Conservation (phyloP, 1,140 invertebrate genomes). For the Zaprionus nigranus region DNA sequence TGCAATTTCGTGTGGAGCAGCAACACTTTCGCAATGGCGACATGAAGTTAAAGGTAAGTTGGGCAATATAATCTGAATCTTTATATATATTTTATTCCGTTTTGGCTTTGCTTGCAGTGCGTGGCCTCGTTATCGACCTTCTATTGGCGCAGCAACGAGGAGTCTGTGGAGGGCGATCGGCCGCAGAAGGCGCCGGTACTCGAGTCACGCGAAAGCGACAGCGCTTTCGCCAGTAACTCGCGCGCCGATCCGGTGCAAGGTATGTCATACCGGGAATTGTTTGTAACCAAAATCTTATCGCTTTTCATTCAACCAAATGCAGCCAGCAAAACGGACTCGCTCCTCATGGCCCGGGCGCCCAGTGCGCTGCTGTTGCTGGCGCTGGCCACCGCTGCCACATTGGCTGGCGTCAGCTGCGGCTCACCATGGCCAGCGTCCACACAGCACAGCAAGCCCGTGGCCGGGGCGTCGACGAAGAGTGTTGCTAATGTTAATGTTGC, state of each 20-base stretch:
- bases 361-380: conserved; percentile 60
- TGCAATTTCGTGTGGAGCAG: conserved; percentile 88
- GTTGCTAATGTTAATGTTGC: conserved; percentile 6
- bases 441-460: conserved; percentile 48
- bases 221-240: conserved; percentile 84
- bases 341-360: conserved; percentile 53
- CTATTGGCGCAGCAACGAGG: conserved; percentile 90
- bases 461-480: conserved; percentile 13
- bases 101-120: conserved; percentile 85
- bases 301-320: conserved; percentile 84
- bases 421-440: conserved; percentile 29
- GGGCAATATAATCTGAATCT: not conserved
- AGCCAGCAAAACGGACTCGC: conserved; percentile 81
- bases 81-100: not conserved
- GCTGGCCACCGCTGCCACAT: conserved; percentile 61
- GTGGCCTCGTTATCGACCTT: conserved; percentile 89
- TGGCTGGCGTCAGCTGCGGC: conserved; percentile 46
- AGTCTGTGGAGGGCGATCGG: conserved; percentile 89
- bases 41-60: conserved; percentile 88
- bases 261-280: conserved; percentile 85
- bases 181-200: conserved; percentile 87
- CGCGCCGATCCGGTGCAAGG: conserved; percentile 87
- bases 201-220: conserved; percentile 87
- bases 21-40: conserved; percentile 89
- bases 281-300: conserved; percentile 84